Percentiles rank a stretch among this genome's conserved stretches.
These are phyloP conservation scores for Girardinichthys multiradiatus DNA, from an alignment of 2,113 vertebrate genomes.

Conservation along the genomic window DNA sequence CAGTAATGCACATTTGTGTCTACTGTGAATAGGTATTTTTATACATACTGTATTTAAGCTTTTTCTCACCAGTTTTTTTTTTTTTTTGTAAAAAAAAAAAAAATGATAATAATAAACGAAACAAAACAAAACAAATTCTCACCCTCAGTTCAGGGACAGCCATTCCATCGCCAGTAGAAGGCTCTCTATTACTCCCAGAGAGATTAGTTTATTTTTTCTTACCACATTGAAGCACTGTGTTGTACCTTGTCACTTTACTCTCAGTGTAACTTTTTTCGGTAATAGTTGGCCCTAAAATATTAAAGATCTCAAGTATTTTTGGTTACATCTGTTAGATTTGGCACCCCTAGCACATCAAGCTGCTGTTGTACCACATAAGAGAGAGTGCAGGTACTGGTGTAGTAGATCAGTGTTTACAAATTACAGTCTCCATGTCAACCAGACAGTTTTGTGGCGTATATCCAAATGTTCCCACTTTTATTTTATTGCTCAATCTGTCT, in stretches of 20 bases:
- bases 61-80: conserved; percentile 62
- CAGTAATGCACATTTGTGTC: conserved; percentile 82
- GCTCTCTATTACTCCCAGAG: conserved; percentile 45
- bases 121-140: conserved; percentile 30
- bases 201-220: conserved; percentile 62
- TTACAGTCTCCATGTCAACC: conserved; percentile 22
- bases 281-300: background rate
- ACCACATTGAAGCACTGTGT: conserved; percentile 39
- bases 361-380: conserved; percentile 5
- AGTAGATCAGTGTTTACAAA: conserved; percentile 66
- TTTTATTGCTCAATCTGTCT: conserved; percentile 31
- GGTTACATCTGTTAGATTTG: background rate
- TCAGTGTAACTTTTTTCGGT: conserved; percentile 6
- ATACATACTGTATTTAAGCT: conserved; percentile 77
- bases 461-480: background rate
- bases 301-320: conserved; percentile 21
- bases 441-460: conserved; percentile 36
- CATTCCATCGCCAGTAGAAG: conserved; percentile 60
- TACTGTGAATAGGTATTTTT: conserved; percentile 82
- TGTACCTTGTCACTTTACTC: conserved; percentile 22
- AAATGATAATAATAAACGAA: background rate
- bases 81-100: conserved; percentile 45
- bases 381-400: conserved; percentile 53
- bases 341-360: background rate
- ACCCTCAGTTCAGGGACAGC: conserved; percentile 56